Evolutionary conservation across 2,888 invertebrate species (phyloP).

Genomic region (Eupithecia centaureata): DNA sequence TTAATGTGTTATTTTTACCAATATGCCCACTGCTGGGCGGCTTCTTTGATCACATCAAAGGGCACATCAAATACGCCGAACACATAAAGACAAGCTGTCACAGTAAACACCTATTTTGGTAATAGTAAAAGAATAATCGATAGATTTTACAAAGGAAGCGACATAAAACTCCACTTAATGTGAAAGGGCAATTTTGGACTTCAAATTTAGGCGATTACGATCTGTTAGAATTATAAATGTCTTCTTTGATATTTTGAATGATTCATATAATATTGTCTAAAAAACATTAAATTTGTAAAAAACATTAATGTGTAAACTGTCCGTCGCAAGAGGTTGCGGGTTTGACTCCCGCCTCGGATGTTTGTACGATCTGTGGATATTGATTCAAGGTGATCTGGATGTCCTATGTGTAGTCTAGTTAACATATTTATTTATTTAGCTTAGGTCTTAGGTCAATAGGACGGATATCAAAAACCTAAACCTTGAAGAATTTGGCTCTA

Average conservation of each 20-base stretch:
- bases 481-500: too few species aligned
- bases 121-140: constrained; percentile 51
- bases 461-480: too few species aligned
- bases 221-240: not conserved
- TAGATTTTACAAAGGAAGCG: constrained; percentile 53
- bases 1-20: constrained; percentile 76
- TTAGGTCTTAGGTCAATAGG: too few species aligned
- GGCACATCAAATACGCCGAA: constrained; percentile 45
- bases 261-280: too few species aligned
- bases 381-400: too few species aligned
- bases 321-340: too few species aligned
- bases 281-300: too few species aligned
- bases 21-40: constrained; percentile 73
- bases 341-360: too few species aligned
- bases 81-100: constrained; percentile 57
- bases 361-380: too few species aligned
- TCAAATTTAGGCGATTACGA: constrained; percentile 22
- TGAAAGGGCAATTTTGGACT: constrained; percentile 14
- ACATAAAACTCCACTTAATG: constrained; percentile 26
- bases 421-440: too few species aligned
- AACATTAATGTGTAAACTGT: too few species aligned
- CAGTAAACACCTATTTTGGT: constrained; percentile 53
- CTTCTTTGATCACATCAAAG: constrained; percentile 69
- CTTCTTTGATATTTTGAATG: not conserved
- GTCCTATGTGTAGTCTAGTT: too few species aligned